Evolutionary conservation across 2,888 invertebrate genomes (phyloP).

Genomic region (Orthonevra nobilis): DNA sequence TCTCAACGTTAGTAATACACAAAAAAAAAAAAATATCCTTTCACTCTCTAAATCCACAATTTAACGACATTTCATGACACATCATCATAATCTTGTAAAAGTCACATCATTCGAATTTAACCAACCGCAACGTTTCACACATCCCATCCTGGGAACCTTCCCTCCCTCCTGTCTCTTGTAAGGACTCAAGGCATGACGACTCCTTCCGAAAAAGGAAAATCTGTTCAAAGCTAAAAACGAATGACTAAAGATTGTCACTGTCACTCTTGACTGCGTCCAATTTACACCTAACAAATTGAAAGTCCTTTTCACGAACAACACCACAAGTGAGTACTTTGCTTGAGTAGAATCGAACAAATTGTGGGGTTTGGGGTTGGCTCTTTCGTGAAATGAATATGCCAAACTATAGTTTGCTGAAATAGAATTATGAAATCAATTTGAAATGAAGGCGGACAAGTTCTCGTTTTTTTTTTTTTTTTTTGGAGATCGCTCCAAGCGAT

Average conservation of each 20-base stretch:
- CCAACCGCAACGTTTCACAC: conserved; percentile 63
- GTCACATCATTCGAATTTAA: conserved; percentile 67
- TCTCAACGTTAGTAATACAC: neutral
- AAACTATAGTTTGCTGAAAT: neutral
- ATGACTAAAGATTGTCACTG: conserved; percentile 66
- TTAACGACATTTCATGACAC: conserved; percentile 55
- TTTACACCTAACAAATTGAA: conserved; percentile 69
- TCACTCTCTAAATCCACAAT: conserved; percentile 34
- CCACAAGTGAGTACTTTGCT: too few relatives aligned
- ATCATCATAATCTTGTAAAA: conserved; percentile 65
- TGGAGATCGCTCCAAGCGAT: conserved; percentile 50
- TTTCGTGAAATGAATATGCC: conserved; percentile 16
- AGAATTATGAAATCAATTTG: conserved; percentile 26
- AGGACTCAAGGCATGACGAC: neutral
- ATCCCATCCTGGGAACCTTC: conserved; percentile 23
- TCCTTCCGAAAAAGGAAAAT: conserved; percentile 37
- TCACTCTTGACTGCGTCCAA: conserved; percentile 68
- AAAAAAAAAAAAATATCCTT: conserved; percentile 73
- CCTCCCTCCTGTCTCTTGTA: neutral
- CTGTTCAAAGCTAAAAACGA: conserved; percentile 56
- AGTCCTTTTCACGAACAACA: conserved; percentile 35
- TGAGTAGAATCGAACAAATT: too few relatives aligned
- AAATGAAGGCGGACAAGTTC: neutral
- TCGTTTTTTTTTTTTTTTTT: neutral
- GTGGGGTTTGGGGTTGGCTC: too few relatives aligned